Evolutionary conservation across 2,797 vertebrate genomes (phyloP).

Genomic region (Scarus forsteni): DNA sequence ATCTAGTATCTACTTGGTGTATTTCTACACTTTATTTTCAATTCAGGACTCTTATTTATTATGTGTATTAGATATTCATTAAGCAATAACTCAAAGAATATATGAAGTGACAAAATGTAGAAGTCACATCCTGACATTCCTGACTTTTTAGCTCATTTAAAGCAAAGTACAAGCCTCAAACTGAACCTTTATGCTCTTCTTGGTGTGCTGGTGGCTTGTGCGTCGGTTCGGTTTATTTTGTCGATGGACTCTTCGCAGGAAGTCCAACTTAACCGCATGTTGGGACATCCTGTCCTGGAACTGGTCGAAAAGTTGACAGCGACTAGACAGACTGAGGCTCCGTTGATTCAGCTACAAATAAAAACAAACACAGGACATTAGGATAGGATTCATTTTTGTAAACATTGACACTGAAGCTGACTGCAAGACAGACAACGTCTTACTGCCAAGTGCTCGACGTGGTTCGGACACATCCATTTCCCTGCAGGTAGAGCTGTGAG

Average conservation of each 20-base stretch:
- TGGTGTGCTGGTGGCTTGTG: constrained; percentile 86
- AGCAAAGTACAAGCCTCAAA: not conserved
- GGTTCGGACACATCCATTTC: constrained; percentile 99
- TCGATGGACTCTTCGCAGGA: constrained; percentile 92
- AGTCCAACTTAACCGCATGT: constrained; percentile 95
- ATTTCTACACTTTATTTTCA: too few species aligned
- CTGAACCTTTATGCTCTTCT: constrained; percentile 91
- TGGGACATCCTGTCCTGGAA: constrained; percentile 97
- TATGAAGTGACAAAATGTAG: too few species aligned
- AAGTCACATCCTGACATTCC: too few species aligned
- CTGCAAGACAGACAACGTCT: constrained; percentile 48
- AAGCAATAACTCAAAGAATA: too few species aligned
- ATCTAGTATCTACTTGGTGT: too few species aligned
- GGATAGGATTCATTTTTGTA: not conserved
- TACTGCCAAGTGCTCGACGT: constrained; percentile 96
- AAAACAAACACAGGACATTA: constrained; percentile 14
- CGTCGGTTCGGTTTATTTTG: constrained; percentile 90
- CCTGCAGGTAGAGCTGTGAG: constrained; percentile 97
- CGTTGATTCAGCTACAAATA: constrained; percentile 90
- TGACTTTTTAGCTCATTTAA: not conserved
- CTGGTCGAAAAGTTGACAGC: constrained; percentile 95
- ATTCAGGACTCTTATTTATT: too few species aligned
- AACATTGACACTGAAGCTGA: not conserved
- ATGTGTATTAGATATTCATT: too few species aligned
- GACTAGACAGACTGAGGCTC: constrained; percentile 92